Evolutionary conservation across 2,797 vertebrate genomes (phyloP).

Genomic region (Macropodus opercularis): DNA sequence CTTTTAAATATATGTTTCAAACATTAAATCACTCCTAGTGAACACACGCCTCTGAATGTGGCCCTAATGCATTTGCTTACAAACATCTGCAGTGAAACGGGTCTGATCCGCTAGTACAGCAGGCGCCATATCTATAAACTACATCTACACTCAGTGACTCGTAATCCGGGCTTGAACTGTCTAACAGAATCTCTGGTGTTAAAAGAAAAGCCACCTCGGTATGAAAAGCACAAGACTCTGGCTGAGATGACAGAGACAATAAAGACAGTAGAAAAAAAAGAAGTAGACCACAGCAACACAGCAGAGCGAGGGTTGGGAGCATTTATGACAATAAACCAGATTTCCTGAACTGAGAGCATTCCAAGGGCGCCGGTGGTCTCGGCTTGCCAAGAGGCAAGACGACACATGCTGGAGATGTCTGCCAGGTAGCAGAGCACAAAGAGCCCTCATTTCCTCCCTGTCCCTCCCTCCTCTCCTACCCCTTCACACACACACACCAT

Average conservation of each 20-base stretch:
- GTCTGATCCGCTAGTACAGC: no score
- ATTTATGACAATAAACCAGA: slow-evolving; percentile 87
- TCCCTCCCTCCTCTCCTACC: slow-evolving; percentile 54
- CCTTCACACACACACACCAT: slow-evolving; percentile 16
- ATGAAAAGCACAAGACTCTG: not conserved
- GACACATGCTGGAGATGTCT: slow-evolving; percentile 89
- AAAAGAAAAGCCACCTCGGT: not conserved
- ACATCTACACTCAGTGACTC: no score
- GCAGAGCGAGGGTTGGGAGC: slow-evolving; percentile 80
- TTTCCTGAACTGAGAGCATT: slow-evolving; percentile 90
- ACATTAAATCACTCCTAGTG: not conserved
- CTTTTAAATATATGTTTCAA: not conserved
- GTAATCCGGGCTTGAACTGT: no score
- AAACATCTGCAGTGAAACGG: not conserved
- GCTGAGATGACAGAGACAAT: not conserved
- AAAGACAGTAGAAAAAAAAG: slow-evolving; percentile 14
- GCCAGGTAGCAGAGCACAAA: slow-evolving; percentile 88
- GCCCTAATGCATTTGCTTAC: no score
- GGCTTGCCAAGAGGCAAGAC: slow-evolving; percentile 88
- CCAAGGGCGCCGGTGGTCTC: slow-evolving; percentile 87
- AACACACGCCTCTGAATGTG: no score
- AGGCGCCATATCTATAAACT: no score
- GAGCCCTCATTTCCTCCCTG: slow-evolving; percentile 86
- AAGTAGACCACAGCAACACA: slow-evolving; percentile 47
- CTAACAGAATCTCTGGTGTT: no score